Evolutionary conservation across 2,113 vertebrate species (phyloP), one percentile per base, ranked within the genome.

Genomic region (Amphiprion ocellaris): DNA sequence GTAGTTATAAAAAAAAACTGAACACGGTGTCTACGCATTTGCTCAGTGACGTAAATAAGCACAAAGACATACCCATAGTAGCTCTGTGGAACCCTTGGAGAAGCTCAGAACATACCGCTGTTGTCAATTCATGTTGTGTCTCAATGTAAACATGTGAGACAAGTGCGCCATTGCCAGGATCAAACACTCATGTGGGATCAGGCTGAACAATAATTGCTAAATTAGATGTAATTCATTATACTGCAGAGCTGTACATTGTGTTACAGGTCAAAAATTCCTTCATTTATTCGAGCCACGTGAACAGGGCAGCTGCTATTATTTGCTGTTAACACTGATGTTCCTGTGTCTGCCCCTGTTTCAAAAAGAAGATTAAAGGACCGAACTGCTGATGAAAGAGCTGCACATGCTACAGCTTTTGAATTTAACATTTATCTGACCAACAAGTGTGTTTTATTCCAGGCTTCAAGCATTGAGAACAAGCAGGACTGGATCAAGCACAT

Each of bases 401-500:
- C n/a, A 39, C 19, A 19, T 11, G n/a, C 33, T 23, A 5, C 8
- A 16, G 5, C 4, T 55, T 50, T 55, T 14, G 21, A 9, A 39
- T 30, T 8, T 23, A 37, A 56, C 33, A 24, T 60, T 12, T 56
- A 15, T 66, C n/a, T 52, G 9, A 73, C 16, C 10, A 28, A 5
- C 33, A 30, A 30, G n/a, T 75, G 33, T 74, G 55, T 28, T 76
- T 19, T 69, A 39, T 33, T 21, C 6, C 90, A 99, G 98, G 97
- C 97, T 16, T 99, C 98, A 70, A 99, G 98, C 85, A 96, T 99
- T 67, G 98, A 99, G 81, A 99, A 99, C 93, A 99, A 99, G 89
- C 98, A 99, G 93, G 98, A 99, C 90, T 99, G 98, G 98, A 99
- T 99, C 90, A 99, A 99, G 89, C 98, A 99, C 92, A 98, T 99